phyloP scores from a whole-genome alignment of 2,797 vertebrate species.

The Amblyraja radiata region DNA sequence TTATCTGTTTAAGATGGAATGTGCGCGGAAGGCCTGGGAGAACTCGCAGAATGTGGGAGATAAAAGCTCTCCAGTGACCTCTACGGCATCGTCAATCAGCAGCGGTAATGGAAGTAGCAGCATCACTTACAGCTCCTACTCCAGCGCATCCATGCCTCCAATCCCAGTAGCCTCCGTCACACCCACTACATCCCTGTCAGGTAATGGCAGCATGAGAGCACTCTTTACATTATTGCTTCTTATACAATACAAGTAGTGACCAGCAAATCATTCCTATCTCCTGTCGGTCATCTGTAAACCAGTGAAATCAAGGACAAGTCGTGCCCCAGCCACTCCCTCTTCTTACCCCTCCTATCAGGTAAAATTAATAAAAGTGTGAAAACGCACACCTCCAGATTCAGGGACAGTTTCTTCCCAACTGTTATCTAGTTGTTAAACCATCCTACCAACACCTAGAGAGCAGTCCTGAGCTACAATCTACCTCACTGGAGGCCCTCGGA shows the following conservation, averaged over 20 bases:
- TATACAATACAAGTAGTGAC: not conserved
- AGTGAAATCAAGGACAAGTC: too few species aligned
- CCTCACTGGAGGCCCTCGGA: too few species aligned
- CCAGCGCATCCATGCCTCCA: slow-evolving; percentile 84
- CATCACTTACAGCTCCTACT: slow-evolving; percentile 86
- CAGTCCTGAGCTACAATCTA: too few species aligned
- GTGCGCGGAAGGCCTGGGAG: slow-evolving; percentile 96
- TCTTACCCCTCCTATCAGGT: too few species aligned
- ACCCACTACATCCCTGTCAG: slow-evolving; percentile 87
- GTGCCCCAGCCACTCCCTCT: too few species aligned
- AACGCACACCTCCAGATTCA: too few species aligned
- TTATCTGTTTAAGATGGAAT: slow-evolving; percentile 77
- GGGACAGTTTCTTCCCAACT: too few species aligned
- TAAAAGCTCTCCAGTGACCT: slow-evolving; percentile 83
- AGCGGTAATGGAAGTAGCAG: slow-evolving; percentile 58
- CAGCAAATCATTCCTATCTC: not conserved
- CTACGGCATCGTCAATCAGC: slow-evolving; percentile 77
- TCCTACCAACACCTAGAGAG: too few species aligned
- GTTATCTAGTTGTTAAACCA: not conserved
- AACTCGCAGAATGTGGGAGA: slow-evolving; percentile 90
- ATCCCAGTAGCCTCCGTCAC: slow-evolving; percentile 96
- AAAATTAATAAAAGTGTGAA: too few species aligned
- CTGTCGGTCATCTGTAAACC: not conserved
- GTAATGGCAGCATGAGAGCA: slow-evolving; percentile 52
- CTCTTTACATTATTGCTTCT: not conserved